phyloP scores from a whole-genome alignment of 2,113 vertebrate species.

The Plecturocebus donacophilus region DNA sequence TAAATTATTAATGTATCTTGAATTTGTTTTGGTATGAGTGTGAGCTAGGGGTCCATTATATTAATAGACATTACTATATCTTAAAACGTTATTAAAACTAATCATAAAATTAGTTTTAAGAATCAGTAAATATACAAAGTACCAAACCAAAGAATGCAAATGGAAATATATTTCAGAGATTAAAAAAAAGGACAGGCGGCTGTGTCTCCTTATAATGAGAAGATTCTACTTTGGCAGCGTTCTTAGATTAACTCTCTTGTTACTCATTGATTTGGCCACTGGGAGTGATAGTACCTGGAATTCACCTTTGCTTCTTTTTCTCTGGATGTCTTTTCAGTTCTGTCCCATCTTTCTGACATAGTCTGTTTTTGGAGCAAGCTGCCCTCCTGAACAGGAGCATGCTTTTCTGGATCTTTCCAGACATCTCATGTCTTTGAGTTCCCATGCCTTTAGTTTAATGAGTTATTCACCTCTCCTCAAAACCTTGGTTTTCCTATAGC shows the following conservation, averaged over 20 bases:
- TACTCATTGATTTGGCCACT: not conserved
- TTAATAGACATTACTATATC: not conserved
- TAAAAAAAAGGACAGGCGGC: not conserved
- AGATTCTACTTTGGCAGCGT: not conserved
- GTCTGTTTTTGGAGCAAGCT: not conserved
- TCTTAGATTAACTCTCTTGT: not conserved
- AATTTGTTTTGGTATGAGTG: not conserved
- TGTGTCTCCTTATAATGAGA: not conserved
- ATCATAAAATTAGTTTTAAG: not conserved
- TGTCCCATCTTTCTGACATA: not conserved
- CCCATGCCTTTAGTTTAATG: not conserved
- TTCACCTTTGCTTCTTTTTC: not conserved
- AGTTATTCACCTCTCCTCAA: not conserved
- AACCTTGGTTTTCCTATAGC: not conserved
- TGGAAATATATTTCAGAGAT: not conserved
- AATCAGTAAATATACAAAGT: not conserved
- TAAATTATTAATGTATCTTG: not conserved
- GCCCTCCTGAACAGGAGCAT: not conserved
- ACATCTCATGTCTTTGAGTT: not conserved
- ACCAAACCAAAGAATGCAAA: not conserved
- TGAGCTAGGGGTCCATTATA: not conserved
- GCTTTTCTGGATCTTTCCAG: not conserved
- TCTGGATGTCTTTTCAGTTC: not conserved
- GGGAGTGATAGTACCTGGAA: not conserved
- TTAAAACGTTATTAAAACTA: constrained; percentile 17